Percentiles rank a stretch among this genome's conserved stretches.
Conservation (phyloP, 2,113 vertebrate species). For the Galbula dea region DNA sequence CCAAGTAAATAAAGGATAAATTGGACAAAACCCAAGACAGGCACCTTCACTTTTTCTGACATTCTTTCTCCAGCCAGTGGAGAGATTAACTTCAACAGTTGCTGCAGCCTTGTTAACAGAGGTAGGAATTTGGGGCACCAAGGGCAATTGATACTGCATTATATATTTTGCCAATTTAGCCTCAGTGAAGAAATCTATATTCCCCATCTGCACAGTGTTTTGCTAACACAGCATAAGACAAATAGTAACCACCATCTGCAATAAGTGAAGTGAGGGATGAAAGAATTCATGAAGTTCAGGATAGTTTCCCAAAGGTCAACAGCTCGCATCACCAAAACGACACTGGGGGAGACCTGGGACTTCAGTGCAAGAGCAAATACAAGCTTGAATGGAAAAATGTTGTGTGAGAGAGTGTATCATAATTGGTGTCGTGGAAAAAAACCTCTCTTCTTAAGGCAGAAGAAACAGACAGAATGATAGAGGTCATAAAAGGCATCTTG, state of each 20-base stretch:
- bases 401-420: not conserved
- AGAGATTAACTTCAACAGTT: not conserved
- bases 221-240: constrained; percentile 59
- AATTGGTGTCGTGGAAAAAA: constrained; percentile 25
- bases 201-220: constrained; percentile 43
- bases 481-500: constrained; percentile 57
- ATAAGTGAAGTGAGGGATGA: constrained; percentile 48
- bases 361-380: constrained; percentile 33
- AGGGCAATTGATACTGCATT: constrained; percentile 59
- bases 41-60: not conserved
- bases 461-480: constrained; percentile 49
- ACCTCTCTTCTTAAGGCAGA: constrained; percentile 10
- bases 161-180: constrained; percentile 61
- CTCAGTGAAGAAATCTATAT: constrained; percentile 59
- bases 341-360: not conserved
- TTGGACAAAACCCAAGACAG: constrained; percentile 17
- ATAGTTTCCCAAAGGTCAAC: constrained; percentile 54
- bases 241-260: constrained; percentile 49
- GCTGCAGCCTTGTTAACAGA: constrained; percentile 40
- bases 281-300: constrained; percentile 50
- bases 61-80: not conserved
- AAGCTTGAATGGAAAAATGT: constrained; percentile 23
- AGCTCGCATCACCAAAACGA: constrained; percentile 24
- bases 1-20: constrained; percentile 19
- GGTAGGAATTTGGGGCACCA: constrained; percentile 32